These are phyloP conservation scores for Coluber constrictor DNA, from an alignment of 2,797 vertebrate genomes.

Conservation along the genomic window DNA sequence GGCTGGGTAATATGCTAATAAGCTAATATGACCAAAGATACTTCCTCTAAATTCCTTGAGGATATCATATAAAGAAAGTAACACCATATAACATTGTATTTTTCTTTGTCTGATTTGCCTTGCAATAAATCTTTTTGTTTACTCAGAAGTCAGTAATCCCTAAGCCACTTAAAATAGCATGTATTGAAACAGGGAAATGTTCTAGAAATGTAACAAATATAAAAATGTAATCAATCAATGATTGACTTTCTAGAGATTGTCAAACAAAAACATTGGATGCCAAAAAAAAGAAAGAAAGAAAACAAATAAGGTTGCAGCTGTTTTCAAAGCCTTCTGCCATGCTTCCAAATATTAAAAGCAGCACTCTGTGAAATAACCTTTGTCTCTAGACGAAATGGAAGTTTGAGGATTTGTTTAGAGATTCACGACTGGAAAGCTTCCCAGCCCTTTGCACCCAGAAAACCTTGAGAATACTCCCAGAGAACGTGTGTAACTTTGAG, in stretches of 20 bases:
- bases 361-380: not conserved
- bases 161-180: not conserved
- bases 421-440: not conserved
- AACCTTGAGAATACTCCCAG: not conserved
- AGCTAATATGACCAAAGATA: not conserved
- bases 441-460: not conserved
- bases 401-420: not conserved
- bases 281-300: not conserved
- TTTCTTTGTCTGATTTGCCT: not conserved
- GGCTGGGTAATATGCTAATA: not conserved
- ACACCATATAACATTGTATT: not conserved
- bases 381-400: not conserved
- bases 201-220: not conserved
- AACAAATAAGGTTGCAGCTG: not conserved
- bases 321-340: not conserved
- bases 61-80: too few species aligned
- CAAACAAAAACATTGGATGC: not conserved
- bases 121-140: not conserved
- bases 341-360: not conserved
- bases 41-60: not conserved
- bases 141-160: not conserved
- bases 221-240: not conserved
- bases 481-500: not conserved
- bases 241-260: not conserved
- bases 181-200: not conserved